Evolutionary conservation across 1,140 invertebrate species (phyloP), one percentile per base, ranked within the genome.

Genomic region (Diachasma alloeum): DNA sequence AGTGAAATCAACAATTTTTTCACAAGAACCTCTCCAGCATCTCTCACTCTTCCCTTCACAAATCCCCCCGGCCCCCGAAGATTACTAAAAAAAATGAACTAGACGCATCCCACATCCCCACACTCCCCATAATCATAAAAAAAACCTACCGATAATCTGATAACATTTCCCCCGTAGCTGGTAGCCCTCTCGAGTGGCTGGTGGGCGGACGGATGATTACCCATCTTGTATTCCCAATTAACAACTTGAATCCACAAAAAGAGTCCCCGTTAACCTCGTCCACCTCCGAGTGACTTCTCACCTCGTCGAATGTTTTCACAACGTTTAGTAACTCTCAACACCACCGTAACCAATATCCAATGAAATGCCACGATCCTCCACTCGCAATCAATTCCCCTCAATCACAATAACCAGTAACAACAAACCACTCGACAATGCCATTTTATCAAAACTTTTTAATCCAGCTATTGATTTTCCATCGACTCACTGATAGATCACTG

Each of bases 151-250:
- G 88, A 90, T 75, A 88, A 81, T 76, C 88, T 87, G 82, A 89
- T 82, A 79, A 83, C 87, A 82, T 89, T 89, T 81, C 85, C 85
- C 81, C 82, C 78, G 81, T 87, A 85, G 80, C 81, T 86, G 80
- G 84, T 83, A 76, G 89, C 90, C 84, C 91, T 90, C 80, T 93
- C 92, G 80, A 93, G 88, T 71, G 93, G 93, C 82, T 93, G 92
- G 86, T 94, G 93, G 81, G 93, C 92, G 66, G 93, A 93, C 77
- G 92, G 92, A 88, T 93, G 92, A 86, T 94, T 94, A 79, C 93
- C 93, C 93, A 94, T 94, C 82, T 87, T 85, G 75, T 19, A 31
- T 42, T 22, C 42, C 24, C 13, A 63, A 26, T 26, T 26, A 63
- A 31, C 24, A 8, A 63, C 19, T 5, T 22, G n/a, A 56, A 56